Evolutionary conservation across 2,888 invertebrate genomes (phyloP), one percentile per base, ranked within the genome.

Genomic region (Agrotis exclamationis): DNA sequence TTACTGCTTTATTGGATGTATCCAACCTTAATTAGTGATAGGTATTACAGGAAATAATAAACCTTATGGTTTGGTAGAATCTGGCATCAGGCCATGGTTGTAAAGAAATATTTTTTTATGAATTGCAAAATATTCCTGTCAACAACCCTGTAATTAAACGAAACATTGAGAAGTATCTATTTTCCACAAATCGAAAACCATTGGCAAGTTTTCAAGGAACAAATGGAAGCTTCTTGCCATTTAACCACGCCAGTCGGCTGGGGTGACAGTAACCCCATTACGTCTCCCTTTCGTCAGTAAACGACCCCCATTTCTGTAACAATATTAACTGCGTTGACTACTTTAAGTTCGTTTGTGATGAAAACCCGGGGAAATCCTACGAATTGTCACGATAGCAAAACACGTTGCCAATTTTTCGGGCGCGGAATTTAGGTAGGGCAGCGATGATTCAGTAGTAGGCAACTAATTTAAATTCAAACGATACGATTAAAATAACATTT

Each of bases 321-420:
- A 72, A 70, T 53, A 18, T 66, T 68, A 62, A 73, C 56, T 48
- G 48, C 62, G 47, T 71, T 11, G 44, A 53, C 63, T 58, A 74
- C 24, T 63, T 48, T 59, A 60, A 70, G 14, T 58, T 45, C 9
- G 16, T 65, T 50, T 53, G 50, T 28, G 18, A 59, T 56, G 22
- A 53, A 63, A 76, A 57, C 1, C 28, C 57, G 22, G 70, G 73
- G 64, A 81, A 76, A 66, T 60, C 73, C 82, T 63, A 45, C 64
- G 57, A 63, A 56, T 44, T 60, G 80, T 51, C 62, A 44, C 58
- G 54, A 66, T 51, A 63, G 20, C 24, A n/a, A 48, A 77, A 63
- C 16, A 58, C 56, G 22, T 45, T 57, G 50, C 48, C 20, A 58
- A n/a, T 44, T 47, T 48, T 59, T 50, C 22, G 53, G 63, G 69